Percentiles rank a stretch among this genome's conserved stretches.
Conservation (phyloP, 1,140 invertebrate genomes). For the Atta colombica region DNA sequence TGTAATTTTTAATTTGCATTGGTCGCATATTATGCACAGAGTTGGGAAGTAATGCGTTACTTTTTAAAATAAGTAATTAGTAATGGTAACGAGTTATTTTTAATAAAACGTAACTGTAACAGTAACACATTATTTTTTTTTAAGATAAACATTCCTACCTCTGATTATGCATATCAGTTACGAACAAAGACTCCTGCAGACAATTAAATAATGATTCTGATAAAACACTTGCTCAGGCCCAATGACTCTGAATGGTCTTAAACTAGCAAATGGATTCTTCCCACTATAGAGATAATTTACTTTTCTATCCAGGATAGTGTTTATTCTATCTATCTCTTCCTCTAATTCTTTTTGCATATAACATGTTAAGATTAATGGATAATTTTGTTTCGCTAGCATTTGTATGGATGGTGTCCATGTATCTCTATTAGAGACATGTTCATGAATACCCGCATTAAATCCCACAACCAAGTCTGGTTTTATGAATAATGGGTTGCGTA, state of each 20-base stretch:
- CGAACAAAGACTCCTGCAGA: slow-evolving; percentile 76
- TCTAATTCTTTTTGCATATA: slow-evolving; percentile 76
- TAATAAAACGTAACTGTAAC: no score
- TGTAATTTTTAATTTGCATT: no score
- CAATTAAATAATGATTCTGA: slow-evolving; percentile 80
- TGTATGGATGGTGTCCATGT: slow-evolving; percentile 76
- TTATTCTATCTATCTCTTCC: slow-evolving; percentile 78
- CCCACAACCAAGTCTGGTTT: slow-evolving; percentile 80
- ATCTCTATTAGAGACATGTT: slow-evolving; percentile 72
- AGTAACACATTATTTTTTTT: no score
- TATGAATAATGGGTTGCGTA: slow-evolving; percentile 53
- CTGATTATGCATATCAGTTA: background rate
- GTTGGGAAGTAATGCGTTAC: no score
- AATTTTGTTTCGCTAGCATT: slow-evolving; percentile 74
- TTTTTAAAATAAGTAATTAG: no score
- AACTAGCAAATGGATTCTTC: slow-evolving; percentile 80
- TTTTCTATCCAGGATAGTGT: slow-evolving; percentile 67
- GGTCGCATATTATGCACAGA: no score
- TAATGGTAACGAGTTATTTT: no score
- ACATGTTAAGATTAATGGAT: slow-evolving; percentile 79
- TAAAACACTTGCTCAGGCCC: slow-evolving; percentile 78
- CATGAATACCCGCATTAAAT: slow-evolving; percentile 81
- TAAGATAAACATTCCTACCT: no score
- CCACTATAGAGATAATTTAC: slow-evolving; percentile 69
- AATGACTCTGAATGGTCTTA: slow-evolving; percentile 81